phyloP scores from a whole-genome alignment of 2,797 vertebrate genomes.

The Hippocampus kuda region DNA sequence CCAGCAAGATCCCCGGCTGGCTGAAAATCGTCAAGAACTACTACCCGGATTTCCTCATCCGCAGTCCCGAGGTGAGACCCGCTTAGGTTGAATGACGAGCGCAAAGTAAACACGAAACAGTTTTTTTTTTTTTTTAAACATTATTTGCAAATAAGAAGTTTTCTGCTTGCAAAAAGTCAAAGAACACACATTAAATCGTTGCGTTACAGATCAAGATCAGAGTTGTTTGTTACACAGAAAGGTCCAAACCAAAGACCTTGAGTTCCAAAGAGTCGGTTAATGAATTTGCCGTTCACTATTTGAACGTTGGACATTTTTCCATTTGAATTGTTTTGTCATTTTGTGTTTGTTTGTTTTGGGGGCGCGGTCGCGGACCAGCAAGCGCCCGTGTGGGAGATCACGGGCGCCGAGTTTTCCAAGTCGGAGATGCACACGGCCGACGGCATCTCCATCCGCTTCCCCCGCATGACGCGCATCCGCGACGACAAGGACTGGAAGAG shows the following conservation, averaged over 20 bases:
- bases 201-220: no score
- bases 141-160: no score
- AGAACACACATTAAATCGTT: no score
- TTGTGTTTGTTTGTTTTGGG: background rate
- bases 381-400: slow-evolving; percentile 97
- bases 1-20: slow-evolving; percentile 90
- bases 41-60: slow-evolving; percentile 93
- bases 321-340: background rate
- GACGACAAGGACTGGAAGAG: slow-evolving; percentile 96
- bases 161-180: no score
- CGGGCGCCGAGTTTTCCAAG: slow-evolving; percentile 92
- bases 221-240: no score
- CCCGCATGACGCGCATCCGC: slow-evolving; percentile 89
- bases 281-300: no score
- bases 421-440: slow-evolving; percentile 95
- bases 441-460: slow-evolving; percentile 98
- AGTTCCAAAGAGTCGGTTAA: no score
- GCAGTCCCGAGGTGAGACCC: slow-evolving; percentile 81
- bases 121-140: no score
- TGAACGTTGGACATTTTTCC: no score
- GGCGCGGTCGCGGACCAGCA: slow-evolving; percentile 56
- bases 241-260: no score
- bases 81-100: no score
- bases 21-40: slow-evolving; percentile 97
- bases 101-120: no score